Base-by-base conservation (phyloP, 1,140 invertebrate species). In the Venustaconcha ellipsiformis region DNA sequence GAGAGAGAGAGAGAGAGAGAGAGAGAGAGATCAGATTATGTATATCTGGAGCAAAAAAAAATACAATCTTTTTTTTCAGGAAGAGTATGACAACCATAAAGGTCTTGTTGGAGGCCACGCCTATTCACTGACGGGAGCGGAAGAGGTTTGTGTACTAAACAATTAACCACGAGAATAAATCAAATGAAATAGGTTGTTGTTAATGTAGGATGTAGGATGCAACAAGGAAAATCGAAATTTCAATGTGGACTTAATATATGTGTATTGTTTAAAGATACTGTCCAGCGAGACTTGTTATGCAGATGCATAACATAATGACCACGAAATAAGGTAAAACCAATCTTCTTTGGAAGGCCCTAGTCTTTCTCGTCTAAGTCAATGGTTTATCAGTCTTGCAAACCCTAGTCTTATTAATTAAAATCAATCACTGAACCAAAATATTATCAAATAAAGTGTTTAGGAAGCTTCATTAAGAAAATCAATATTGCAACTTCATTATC, bases 91-190 rank as follows among this genome's bases (percentile, higher is more conserved):
- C 59, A 72, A 69, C 0, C n/a, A 79, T 12, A 30, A 72, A 26
- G 87, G 87, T 20, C 72, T 88, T 14, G 83, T 87, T 48, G 85
- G 84, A 20, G 83, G 79, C 5, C 87, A 88, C 74, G 84, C 84
- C 2, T 88, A 87, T 56, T 83, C 87, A 11, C 58, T 87, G 5
- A 82, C 81, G 17, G 87, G 77, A 57, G 78, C 82, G 30, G 67
- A 62, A 23, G 23, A 69, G 80, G 84, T 84, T 78, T 67, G 74
- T 56, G n/a, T 64, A 48, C 37, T 6, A 48, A 48, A 37, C 37
- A 37, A 1, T 1, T 8, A 37, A 48, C 37, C 37, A 48, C 37
- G 3, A 13, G 0, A 17, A 74, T 23, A 14, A 20, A 69, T 8
- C 8, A 14, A 57, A 13, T 17, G 1, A 30, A 66, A 30, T 66